phyloP scores from a whole-genome alignment of 2,113 vertebrate species.

The Bubo bubo region DNA sequence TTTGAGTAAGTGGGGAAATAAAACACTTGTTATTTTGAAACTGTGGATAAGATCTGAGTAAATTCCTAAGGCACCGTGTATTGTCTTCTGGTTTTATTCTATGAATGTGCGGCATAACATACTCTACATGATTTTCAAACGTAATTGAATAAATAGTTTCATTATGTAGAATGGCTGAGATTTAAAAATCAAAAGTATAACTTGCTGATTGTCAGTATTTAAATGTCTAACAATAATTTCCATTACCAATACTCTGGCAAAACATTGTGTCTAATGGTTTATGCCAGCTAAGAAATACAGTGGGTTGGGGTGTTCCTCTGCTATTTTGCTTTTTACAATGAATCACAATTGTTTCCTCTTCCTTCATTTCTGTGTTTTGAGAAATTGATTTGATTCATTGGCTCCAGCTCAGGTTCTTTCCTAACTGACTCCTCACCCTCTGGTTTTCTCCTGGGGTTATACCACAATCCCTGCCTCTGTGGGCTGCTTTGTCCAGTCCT shows the following conservation, averaged over 20 bases:
- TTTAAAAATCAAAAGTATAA: not conserved
- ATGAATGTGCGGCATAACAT: not conserved
- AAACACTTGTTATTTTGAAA: not conserved
- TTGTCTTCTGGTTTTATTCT: not conserved
- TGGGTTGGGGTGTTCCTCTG: not conserved
- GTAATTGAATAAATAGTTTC: not conserved
- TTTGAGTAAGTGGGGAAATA: not conserved
- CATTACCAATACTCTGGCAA: not conserved
- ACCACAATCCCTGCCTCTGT: rapidly evolving
- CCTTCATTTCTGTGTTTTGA: not conserved
- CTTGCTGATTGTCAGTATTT: not conserved
- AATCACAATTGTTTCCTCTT: not conserved
- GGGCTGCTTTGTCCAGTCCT: not conserved
- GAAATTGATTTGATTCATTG: not conserved
- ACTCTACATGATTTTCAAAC: not conserved
- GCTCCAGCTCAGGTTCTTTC: not conserved
- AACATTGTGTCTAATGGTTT: not conserved
- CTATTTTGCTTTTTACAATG: not conserved
- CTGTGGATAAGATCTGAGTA: not conserved
- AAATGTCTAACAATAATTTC: not conserved
- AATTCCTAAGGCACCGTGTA: not conserved
- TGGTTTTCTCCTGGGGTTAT: not conserved
- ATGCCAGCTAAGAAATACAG: not conserved
- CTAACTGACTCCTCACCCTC: not conserved
- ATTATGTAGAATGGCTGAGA: not conserved